Evolutionary conservation across 2,797 vertebrate genomes (phyloP).

Genomic region (Sebastes steindachneri): DNA sequence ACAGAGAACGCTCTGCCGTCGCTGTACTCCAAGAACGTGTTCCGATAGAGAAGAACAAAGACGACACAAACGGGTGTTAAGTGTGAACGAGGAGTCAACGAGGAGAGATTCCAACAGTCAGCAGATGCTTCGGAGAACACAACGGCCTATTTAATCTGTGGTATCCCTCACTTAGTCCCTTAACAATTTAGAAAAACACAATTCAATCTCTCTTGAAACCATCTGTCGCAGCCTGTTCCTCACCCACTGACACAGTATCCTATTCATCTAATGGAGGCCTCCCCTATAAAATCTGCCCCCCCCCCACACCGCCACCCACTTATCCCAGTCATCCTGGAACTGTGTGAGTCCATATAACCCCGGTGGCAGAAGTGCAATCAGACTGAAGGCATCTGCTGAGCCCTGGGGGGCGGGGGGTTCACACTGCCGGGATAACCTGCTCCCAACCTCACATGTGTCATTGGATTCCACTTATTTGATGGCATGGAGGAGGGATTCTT

Average conservation of each 20-base stretch:
- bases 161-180: neutral
- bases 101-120: neutral
- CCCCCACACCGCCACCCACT: neutral
- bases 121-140: slow-evolving; percentile 17
- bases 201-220: neutral
- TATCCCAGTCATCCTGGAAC: neutral
- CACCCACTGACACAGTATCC: neutral
- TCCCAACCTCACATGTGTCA: neutral
- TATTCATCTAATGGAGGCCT: neutral
- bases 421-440: neutral
- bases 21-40: neutral
- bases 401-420: neutral
- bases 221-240: neutral
- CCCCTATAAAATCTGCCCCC: neutral
- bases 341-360: neutral
- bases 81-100: neutral
- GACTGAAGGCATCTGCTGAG: neutral
- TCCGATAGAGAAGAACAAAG: neutral
- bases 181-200: neutral
- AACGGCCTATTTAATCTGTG: neutral
- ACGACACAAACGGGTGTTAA: neutral
- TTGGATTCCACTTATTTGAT: slow-evolving; percentile 47
- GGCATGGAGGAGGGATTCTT: slow-evolving; percentile 10
- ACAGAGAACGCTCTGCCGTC: neutral
- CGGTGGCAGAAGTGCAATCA: slow-evolving; percentile 4